phyloP scores from a whole-genome alignment of 1,140 invertebrate genomes.

The Papilio helenus region DNA sequence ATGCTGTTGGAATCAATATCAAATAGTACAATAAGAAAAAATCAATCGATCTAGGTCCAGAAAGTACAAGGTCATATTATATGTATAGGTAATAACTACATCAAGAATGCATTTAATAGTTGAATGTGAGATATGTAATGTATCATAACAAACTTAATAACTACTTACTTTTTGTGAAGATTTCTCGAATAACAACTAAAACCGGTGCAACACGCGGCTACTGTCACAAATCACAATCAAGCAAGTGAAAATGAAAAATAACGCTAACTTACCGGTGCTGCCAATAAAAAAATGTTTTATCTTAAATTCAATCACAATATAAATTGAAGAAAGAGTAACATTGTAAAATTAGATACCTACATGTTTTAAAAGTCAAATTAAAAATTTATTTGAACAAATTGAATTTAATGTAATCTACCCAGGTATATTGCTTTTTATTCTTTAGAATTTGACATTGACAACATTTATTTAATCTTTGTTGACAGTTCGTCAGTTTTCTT shows the following conservation, averaged over 20 bases:
- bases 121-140: not conserved
- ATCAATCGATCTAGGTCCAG: constrained; percentile 43
- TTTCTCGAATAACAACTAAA: constrained; percentile 43
- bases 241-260: constrained; percentile 22
- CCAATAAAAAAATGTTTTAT: not conserved
- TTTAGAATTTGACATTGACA: not conserved
- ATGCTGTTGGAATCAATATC: constrained; percentile 20
- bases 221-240: constrained; percentile 36
- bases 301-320: too few species aligned
- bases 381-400: too few species aligned
- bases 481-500: not conserved
- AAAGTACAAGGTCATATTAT: constrained; percentile 43
- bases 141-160: constrained; percentile 27
- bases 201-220: constrained; percentile 55
- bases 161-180: constrained; percentile 42
- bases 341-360: too few species aligned
- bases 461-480: not conserved
- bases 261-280: not conserved
- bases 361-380: too few species aligned
- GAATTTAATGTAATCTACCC: too few species aligned
- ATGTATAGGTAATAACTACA: constrained; percentile 43
- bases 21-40: constrained; percentile 42
- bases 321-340: too few species aligned
- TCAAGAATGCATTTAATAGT: not conserved
- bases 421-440: not conserved